Conservation (phyloP, 1,140 invertebrate genomes). For the Brachionus calyciflorus region DNA sequence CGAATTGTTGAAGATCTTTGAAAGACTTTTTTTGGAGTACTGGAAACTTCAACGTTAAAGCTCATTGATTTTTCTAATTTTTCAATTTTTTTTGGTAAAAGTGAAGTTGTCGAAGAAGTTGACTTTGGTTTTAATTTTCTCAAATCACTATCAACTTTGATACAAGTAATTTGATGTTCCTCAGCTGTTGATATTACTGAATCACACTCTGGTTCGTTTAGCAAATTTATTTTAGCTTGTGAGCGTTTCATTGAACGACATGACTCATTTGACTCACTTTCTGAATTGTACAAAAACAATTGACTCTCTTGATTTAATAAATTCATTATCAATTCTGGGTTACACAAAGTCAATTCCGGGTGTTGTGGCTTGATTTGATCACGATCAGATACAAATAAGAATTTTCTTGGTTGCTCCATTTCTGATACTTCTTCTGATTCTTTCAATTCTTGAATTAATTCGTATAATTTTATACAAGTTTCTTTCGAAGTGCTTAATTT, state of each 20-base stretch:
- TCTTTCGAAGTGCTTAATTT: conserved; percentile 29
- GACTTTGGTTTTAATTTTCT: conserved; percentile 24
- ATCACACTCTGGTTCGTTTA: not conserved
- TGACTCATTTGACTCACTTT: not conserved
- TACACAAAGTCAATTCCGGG: not conserved
- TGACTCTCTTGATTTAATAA: not conserved
- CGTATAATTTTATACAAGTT: not conserved
- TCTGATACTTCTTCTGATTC: not conserved
- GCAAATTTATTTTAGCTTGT: not conserved
- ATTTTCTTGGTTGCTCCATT: conserved; percentile 3
- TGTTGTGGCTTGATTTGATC: not conserved
- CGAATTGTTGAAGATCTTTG: not conserved
- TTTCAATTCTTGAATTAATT: conserved; percentile 2
- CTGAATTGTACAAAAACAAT: conserved; percentile 14
- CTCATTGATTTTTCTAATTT: not conserved
- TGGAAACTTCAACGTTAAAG: conserved; percentile 28
- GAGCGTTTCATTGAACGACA: conserved; percentile 3
- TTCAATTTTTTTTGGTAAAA: not conserved
- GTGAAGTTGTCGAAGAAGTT: not conserved
- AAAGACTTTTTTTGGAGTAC: conserved; percentile 31
- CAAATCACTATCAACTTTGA: conserved; percentile 8
- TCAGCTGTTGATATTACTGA: conserved; percentile 24
- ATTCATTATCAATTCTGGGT: not conserved
- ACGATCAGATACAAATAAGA: not conserved
- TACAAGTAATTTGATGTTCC: conserved; percentile 4